Evolutionary conservation across 2,888 invertebrate genomes (phyloP).

Genomic region (Drosophila affinis): DNA sequence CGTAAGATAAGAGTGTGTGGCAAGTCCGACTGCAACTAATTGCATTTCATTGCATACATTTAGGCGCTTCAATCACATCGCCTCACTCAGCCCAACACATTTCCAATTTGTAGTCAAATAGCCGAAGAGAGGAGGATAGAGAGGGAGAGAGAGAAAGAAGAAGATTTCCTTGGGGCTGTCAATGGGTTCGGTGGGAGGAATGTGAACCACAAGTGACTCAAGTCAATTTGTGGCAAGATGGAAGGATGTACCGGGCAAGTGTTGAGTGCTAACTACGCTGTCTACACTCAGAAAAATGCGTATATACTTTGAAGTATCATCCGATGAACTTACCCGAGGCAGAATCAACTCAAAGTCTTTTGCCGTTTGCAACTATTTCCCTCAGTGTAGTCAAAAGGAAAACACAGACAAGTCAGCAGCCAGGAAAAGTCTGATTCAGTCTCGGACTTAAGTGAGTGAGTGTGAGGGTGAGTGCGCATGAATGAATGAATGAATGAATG

Average conservation of each 20-base stretch:
- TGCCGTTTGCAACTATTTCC: background rate
- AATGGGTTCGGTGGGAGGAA: slow-evolving; percentile 15
- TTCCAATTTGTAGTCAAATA: slow-evolving; percentile 73
- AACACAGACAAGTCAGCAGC: slow-evolving; percentile 26
- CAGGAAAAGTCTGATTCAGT: slow-evolving; percentile 36
- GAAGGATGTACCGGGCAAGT: slow-evolving; percentile 51
- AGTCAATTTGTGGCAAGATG: slow-evolving; percentile 25
- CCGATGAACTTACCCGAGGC: too few relatives aligned
- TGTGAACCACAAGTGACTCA: slow-evolving; percentile 51
- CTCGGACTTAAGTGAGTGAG: slow-evolving; percentile 32
- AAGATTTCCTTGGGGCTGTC: slow-evolving; percentile 60
- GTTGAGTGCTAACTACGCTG: slow-evolving; percentile 54
- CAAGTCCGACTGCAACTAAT: slow-evolving; percentile 64
- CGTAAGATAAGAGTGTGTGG: background rate
- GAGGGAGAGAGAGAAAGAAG: slow-evolving; percentile 38
- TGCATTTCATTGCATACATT: slow-evolving; percentile 76
- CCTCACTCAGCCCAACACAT: slow-evolving; percentile 69
- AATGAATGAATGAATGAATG: slow-evolving; percentile 40
- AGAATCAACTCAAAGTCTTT: background rate
- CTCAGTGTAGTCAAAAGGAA: background rate
- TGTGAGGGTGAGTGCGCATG: slow-evolving; percentile 35
- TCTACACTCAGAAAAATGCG: slow-evolving; percentile 3
- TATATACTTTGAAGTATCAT: too few relatives aligned
- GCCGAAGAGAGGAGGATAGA: slow-evolving; percentile 41
- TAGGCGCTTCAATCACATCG: slow-evolving; percentile 56